Conservation (phyloP, 2,888 invertebrate species). For the Buathra laborator region DNA sequence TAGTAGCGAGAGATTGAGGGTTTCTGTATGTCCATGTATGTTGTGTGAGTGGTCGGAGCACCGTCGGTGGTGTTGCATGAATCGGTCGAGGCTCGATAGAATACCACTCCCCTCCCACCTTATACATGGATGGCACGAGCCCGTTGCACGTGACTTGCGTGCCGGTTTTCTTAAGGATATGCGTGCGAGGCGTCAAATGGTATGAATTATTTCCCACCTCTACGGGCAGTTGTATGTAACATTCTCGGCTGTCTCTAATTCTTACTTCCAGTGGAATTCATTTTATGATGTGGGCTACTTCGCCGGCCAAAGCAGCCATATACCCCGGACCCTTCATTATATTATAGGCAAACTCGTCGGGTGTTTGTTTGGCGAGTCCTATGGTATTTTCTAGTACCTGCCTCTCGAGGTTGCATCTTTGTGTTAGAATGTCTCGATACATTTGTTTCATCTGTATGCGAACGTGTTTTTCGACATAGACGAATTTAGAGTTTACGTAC, state of each 20-base stretch:
- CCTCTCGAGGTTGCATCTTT: background rate
- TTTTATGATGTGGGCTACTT: slow-evolving; percentile 70
- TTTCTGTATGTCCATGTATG: slow-evolving; percentile 29
- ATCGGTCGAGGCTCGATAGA: background rate
- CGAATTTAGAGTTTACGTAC: slow-evolving; percentile 32
- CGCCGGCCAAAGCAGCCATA: slow-evolving; percentile 69
- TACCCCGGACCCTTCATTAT: slow-evolving; percentile 69
- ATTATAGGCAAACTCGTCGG: background rate
- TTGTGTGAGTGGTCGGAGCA: background rate
- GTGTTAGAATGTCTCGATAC: background rate
- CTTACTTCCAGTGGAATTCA: background rate
- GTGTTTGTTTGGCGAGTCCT: background rate
- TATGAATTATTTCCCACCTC: slow-evolving; percentile 59
- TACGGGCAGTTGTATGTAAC: slow-evolving; percentile 70
- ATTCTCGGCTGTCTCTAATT: slow-evolving; percentile 59
- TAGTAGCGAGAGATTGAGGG: background rate
- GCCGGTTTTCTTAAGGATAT: slow-evolving; percentile 60
- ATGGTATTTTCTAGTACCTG: slow-evolving; percentile 5
- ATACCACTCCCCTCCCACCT: slow-evolving; percentile 47
- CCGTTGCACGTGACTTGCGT: slow-evolving; percentile 64
- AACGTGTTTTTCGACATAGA: background rate
- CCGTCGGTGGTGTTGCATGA: background rate
- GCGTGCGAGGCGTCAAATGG: slow-evolving; percentile 67
- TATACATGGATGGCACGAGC: slow-evolving; percentile 64
- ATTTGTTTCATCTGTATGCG: background rate